Conservation (phyloP, 2,113 vertebrate genomes). For the Paramisgurnus dabryanus region DNA sequence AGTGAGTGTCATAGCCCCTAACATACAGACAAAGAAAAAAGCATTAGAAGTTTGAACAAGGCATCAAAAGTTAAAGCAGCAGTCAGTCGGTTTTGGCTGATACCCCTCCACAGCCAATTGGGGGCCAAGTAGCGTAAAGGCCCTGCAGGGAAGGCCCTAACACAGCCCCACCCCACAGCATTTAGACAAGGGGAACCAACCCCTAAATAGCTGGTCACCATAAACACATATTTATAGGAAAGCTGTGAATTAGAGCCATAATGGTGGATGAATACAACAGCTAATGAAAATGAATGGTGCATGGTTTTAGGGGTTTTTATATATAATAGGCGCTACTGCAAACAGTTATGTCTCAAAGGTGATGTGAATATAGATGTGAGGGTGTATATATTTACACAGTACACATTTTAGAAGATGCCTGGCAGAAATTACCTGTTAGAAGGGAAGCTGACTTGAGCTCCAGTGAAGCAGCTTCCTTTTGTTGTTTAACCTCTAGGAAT, state of each 20-base stretch:
- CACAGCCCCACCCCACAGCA: conserved; percentile 47
- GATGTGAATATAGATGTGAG: neutral
- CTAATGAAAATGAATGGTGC: conserved; percentile 1
- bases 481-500: neutral
- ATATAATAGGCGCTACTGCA: no score
- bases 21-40: neutral
- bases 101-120: conserved; percentile 61
- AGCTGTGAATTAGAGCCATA: conserved; percentile 30
- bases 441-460: conserved; percentile 67
- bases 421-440: conserved; percentile 71
- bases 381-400: neutral
- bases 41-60: conserved; percentile 17
- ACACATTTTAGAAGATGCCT: neutral
- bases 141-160: conserved; percentile 43
- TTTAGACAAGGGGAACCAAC: conserved; percentile 36
- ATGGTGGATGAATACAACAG: neutral
- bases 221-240: conserved; percentile 49
- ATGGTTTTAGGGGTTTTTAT: neutral
- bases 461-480: conserved; percentile 48
- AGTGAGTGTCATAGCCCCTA: conserved; percentile 72
- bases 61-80: conserved; percentile 58
- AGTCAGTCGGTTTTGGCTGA: conserved; percentile 41
- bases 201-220: conserved; percentile 28
- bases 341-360: no score
- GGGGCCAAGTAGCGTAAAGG: conserved; percentile 41